Percentiles rank a stretch among this genome's conserved stretches.
Evolutionary conservation across 1,140 invertebrate species (phyloP).

Genomic region (Anastrepha ludens): DNA sequence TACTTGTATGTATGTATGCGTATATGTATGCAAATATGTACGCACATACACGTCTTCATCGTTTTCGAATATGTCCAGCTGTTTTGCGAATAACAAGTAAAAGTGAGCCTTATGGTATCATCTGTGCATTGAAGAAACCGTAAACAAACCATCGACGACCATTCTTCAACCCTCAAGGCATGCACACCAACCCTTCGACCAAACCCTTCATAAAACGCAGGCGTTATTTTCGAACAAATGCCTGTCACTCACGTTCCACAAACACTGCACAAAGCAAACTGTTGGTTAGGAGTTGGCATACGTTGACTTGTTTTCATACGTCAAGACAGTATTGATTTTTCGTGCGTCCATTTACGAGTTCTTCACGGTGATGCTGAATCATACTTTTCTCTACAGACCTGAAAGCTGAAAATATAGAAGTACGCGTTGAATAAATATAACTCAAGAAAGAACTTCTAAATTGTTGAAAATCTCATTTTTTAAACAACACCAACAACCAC

Average conservation of each 20-base stretch:
- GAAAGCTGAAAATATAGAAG: not conserved
- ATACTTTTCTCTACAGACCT: not conserved
- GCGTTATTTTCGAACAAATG: slow-evolving; percentile 17
- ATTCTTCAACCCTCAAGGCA: not conserved
- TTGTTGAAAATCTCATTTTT: no score
- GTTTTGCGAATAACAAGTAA: slow-evolving; percentile 26
- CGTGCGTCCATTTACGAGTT: slow-evolving; percentile 4
- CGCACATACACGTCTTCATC: not conserved
- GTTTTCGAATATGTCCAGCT: slow-evolving; percentile 26
- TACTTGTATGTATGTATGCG: not conserved
- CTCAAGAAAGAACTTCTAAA: no score
- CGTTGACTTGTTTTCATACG: slow-evolving; percentile 23
- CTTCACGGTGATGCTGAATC: slow-evolving; percentile 37
- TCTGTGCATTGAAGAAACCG: not conserved
- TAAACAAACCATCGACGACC: not conserved
- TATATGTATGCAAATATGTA: not conserved
- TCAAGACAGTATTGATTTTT: slow-evolving; percentile 53
- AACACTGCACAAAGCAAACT: slow-evolving; percentile 39
- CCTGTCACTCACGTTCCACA: slow-evolving; percentile 44
- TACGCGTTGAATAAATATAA: no score
- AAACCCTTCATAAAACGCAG: not conserved
- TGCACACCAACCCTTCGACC: slow-evolving; percentile 6
- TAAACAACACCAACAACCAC: no score
- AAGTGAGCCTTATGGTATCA: not conserved
- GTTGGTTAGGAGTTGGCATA: slow-evolving; percentile 23